Percentiles rank a stretch among this genome's conserved stretches.
These are phyloP conservation scores for Laticauda colubrina DNA, from an alignment of 2,113 vertebrate genomes.

Conservation along the genomic window DNA sequence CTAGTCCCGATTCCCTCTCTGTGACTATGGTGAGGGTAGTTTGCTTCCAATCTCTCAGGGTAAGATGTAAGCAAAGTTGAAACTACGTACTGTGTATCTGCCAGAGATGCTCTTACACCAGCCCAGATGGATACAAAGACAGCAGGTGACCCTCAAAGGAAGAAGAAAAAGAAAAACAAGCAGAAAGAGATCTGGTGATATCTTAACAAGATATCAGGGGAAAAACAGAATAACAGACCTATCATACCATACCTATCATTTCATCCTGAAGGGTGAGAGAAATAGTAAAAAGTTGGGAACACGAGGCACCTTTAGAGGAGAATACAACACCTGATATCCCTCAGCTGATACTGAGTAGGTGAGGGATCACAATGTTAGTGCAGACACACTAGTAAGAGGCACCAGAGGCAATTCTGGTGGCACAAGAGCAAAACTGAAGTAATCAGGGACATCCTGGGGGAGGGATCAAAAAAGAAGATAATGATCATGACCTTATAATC, in stretches of 20 bases:
- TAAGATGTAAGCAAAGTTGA: background rate
- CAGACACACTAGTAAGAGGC: no score
- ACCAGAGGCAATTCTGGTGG: no score
- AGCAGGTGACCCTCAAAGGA: constrained; percentile 81
- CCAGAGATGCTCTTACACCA: constrained; percentile 85
- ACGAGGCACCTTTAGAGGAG: no score
- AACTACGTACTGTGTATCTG: constrained; percentile 90
- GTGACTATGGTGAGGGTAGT: background rate
- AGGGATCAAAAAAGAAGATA: background rate
- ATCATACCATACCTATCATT: background rate
- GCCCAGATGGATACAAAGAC: constrained; percentile 94
- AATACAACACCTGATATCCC: no score
- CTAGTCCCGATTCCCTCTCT: background rate
- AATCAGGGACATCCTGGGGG: background rate
- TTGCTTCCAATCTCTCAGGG: background rate
- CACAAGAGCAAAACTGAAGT: background rate
- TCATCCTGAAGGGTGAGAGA: no score
- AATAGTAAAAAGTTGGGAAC: background rate
- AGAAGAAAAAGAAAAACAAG: constrained; percentile 13
- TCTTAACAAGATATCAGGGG: background rate
- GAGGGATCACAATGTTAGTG: no score
- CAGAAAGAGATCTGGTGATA: constrained; percentile 12
- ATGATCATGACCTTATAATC: background rate
- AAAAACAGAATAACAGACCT: background rate
- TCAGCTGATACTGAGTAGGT: no score